Percentiles rank a stretch among this genome's conserved stretches.
Conservation (phyloP, 1,140 invertebrate species). For the Druon quercuslanigerum region DNA sequence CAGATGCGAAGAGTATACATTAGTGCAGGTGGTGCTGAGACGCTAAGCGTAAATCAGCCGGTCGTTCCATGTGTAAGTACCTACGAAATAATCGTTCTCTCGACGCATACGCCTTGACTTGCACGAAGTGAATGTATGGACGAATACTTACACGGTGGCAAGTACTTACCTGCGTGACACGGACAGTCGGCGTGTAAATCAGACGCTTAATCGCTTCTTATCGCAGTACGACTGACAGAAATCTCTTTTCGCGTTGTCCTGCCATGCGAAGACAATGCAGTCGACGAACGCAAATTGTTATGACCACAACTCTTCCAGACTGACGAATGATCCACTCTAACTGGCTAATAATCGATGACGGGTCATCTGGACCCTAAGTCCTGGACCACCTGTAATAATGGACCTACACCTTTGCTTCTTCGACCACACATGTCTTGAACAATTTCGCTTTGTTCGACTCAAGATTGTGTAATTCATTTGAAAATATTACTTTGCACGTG, state of each 20-base stretch:
- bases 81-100: constrained; percentile 48
- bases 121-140: constrained; percentile 19
- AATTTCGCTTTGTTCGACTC: not conserved
- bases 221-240: constrained; percentile 50
- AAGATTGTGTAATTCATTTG: not conserved
- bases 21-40: constrained; percentile 37
- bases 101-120: not conserved
- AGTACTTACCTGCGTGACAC: constrained; percentile 49
- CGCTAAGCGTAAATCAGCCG: constrained; percentile 44
- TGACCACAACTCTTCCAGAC: constrained; percentile 37
- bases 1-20: not conserved
- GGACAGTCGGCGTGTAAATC: constrained; percentile 64
- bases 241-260: constrained; percentile 42
- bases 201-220: constrained; percentile 67
- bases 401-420: not conserved
- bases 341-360: constrained; percentile 54
- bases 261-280: constrained; percentile 48
- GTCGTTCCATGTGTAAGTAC: constrained; percentile 42
- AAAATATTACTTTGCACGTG: not conserved
- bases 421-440: not conserved
- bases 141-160: constrained; percentile 40
- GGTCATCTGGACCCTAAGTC: not conserved
- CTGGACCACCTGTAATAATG: constrained; percentile 21
- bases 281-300: constrained; percentile 55
- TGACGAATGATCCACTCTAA: constrained; percentile 50